Evolutionary conservation across 2,113 vertebrate species (phyloP), one percentile per base, ranked within the genome.

Genomic region (Coregonus clupeaformis): DNA sequence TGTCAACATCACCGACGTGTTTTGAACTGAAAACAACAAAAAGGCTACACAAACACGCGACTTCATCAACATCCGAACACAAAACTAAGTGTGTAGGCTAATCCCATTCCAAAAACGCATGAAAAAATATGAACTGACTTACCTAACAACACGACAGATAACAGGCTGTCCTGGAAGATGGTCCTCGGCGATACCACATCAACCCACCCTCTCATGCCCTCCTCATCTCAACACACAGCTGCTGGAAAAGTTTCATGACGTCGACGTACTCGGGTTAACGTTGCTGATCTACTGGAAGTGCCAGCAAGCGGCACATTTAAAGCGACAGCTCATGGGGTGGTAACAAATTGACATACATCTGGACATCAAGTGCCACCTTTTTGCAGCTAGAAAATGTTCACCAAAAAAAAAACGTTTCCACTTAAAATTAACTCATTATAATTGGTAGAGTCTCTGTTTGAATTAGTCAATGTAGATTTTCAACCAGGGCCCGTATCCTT

Each of bases 181-280:
- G 64, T 75, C 29, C 80, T 67, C 77, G 9, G 72, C 36, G 81
- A 74, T 60, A 75, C 36, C 2, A 85, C 86, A 89, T 86, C 81
- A 42, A 42, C 9, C 36, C 36, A 42, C 9, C 3, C 22, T 69
- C 80, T 75, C 81, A 22, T 27, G 68, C 82, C 65, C 79, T 74
- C 45, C 77, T 80, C 80, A 72, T 71, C 72, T 78, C 74, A 11
- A 59, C 63, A 74, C 83, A 76, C 84, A 75, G 82, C 77, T 81
- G 80, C 81, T 76, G 77, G 80, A 81, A 9, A 85, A 82, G 81
- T 87, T 85, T 74, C 76, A 68, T 93, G 91, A 93, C 92, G 92
- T 92, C 92, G 92, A 25, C 49, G 49, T 52, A 52, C 49, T 52
- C 84, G 32, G 20, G 42, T 74, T 75, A 67, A 69, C 67, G 82